Base-by-base conservation (phyloP, 2,888 invertebrate species). In the Andricus curvator region DNA sequence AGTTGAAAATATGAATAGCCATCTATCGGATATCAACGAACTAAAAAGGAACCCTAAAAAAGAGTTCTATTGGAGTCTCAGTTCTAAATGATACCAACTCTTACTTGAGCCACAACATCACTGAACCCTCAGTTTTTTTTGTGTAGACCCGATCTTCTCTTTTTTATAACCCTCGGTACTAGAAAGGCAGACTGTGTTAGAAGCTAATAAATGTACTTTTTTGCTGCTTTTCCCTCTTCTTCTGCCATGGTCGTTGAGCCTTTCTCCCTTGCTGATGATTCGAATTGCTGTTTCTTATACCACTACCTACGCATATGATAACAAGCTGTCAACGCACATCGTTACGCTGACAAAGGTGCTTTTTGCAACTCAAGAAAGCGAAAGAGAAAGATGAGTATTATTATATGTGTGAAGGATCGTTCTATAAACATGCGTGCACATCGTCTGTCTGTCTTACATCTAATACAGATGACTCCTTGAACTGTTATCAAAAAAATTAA, bases 331-430 rank as follows among this genome's bases (percentile, higher is more conserved):
- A 65, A 70, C 51, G 74, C 64, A 70, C 78, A 81, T 78, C 78
- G 74, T 81, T 81, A 81, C 65, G 17, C 74, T 78, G 78, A 78
- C 66, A 74, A 74, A 78, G 81, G 60, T 78, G 22, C 65, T 81
- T 78, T 78, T 81, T 78, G 80, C 67, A 78, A 65, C 51, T 15
- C 48, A 78, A 70, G 70, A 70, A 68, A 48, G 48, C 68, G 20
- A 56, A 78, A 78, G 77, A 29, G 79, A 65, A 60, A 82, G 68
- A 83, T 81, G 67, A 80, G 68, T 68, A 78, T 65, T 65, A 37
- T 37, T 37, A 37, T 37, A 56, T 76, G 81, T 74, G 76, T 76
- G 70, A 64, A 78, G 76, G 80, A 76, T 83, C 78, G 66, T 70
- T 76, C 78, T 80, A 79, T 80, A 60, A 78, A 78, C 66, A 67